Base-by-base conservation (phyloP, 2,797 vertebrate species). In the Spinus pinus region DNA sequence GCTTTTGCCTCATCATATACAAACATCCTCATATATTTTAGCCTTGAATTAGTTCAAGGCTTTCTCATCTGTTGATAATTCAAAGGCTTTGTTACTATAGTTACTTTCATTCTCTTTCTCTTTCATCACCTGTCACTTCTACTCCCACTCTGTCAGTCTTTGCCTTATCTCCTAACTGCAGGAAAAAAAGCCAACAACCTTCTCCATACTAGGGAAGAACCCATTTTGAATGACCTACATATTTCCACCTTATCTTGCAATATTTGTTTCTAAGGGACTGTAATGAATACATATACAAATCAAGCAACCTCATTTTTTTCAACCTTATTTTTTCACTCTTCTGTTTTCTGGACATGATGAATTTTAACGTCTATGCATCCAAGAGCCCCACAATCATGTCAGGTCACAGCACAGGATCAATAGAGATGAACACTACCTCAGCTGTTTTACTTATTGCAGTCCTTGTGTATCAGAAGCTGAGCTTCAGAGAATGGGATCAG, bases 1-100 rank as follows among this genome's bases (percentile, higher is more conserved):
- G 54, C 33, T 87, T 89, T 81, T 87, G 28, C 56, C 56, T 85
- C 74, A 77, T 35, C 31, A 60, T 51, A 58, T 46, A 88, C 44
- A 95, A 90, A 92, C n/a, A 86, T 66, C 20, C 37, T 53, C 14
- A 62, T 51, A 41, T 84, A 74, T 71, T 93, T 90, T 69, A 80
- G 28, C 17, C 57, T 83, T 82, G 70, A 93, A 93, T 94, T 95
- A 91, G 67, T 85, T 92, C 58, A 47, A 46, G 53, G 69, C 90
- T 78, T 81, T 95, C 85, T 92, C 30, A 88, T 87, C 62, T 88
- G 44, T 73, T 94, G 51, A 65, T 93, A 81, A 87, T 93, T 93
- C 91, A 95, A 90, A 92, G 49, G 54, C 71, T 94, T 95, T 92
- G 86, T 91, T 90, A 89, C 61, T 85, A 64, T 61, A 93, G 79